phyloP scores from a whole-genome alignment of 2,113 vertebrate species.

The Clarias macrocephalus region DNA sequence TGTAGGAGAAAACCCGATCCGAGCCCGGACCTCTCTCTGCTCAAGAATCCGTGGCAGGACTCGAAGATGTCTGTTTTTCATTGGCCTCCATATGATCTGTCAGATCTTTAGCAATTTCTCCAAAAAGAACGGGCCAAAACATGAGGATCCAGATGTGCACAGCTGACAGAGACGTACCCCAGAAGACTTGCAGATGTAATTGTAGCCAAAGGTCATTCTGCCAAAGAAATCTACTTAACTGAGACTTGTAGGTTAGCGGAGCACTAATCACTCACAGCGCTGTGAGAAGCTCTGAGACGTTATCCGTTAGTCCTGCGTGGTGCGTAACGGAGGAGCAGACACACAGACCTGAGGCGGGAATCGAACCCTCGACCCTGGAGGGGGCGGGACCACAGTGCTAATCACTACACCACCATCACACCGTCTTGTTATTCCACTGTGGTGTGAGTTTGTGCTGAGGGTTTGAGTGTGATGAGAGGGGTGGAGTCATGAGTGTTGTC shows the following conservation, averaged over 20 bases:
- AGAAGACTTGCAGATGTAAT: constrained; percentile 4
- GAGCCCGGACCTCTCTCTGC: not conserved
- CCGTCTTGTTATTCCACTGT: too few relatives aligned
- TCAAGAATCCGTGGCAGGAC: not conserved
- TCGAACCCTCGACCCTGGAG: too few relatives aligned
- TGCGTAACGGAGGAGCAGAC: too few relatives aligned
- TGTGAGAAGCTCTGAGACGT: not conserved
- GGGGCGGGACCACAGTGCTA: too few relatives aligned
- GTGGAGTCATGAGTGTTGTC: not conserved
- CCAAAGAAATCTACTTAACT: not conserved
- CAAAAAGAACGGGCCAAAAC: not conserved
- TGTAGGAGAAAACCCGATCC: not conserved
- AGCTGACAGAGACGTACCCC: not conserved
- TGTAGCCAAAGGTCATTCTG: not conserved
- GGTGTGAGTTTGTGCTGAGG: too few relatives aligned
- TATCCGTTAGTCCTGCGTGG: not conserved
- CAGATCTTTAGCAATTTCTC: constrained; percentile 6
- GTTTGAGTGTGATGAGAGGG: not conserved
- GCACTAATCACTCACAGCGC: not conserved
- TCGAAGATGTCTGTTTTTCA: not conserved
- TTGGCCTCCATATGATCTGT: not conserved
- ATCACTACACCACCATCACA: too few relatives aligned
- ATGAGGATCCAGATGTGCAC: constrained; percentile 5
- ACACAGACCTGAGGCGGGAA: too few relatives aligned
- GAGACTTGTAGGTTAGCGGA: not conserved